Base-by-base conservation (phyloP, 2,888 invertebrate genomes). In the Nymphalis urticae region DNA sequence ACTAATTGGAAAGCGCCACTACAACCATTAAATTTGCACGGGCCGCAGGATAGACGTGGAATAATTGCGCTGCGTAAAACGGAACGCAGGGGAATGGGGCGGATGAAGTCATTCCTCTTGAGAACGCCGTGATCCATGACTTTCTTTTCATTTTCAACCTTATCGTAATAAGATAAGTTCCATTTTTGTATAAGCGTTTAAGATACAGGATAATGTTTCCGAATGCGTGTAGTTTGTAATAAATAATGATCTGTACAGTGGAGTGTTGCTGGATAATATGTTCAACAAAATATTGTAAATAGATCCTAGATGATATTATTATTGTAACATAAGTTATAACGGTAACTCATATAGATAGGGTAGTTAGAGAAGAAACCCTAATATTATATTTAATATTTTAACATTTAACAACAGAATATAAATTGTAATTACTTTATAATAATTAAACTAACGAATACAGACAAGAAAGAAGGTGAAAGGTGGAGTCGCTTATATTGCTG, bases 11-110 rank as follows among this genome's bases (percentile, higher is more conserved):
- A 71, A 69, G 64, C 66, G 59, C 64, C 71, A 69, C 66, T 72
- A 72, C 69, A 70, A 48, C 83, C 86, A 83, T 87, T 88, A 88
- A 87, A 86, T 85, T 85, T 81, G 80, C 84, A 81, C 86, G 85
- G 80, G 73, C 77, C 78, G 77, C 80, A 80, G 77, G 84, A 82
- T 81, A 82, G 81, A 84, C 80, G 73, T 82, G 73, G 69, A 73
- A 76, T 86, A 87, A 88, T 88, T 87, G 86, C 71, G 59, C 54
- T 54, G 32, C 73, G 73, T 68, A 70, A 71, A 71, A 70, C 72
- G 63, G 63, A 71, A 68, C 64, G 74, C 62, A 69, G 58, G 58
- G 36, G 36, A 19, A 17, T n/a, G 79, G 82, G 83, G 83, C 76
- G 81, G 85, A 88, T 88, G 81, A 85, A 88, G 85, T 82, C 84